Evolutionary conservation across 2,797 vertebrate genomes (phyloP), one percentile per base, ranked within the genome.

Genomic region (Lithobates sylvaticus): DNA sequence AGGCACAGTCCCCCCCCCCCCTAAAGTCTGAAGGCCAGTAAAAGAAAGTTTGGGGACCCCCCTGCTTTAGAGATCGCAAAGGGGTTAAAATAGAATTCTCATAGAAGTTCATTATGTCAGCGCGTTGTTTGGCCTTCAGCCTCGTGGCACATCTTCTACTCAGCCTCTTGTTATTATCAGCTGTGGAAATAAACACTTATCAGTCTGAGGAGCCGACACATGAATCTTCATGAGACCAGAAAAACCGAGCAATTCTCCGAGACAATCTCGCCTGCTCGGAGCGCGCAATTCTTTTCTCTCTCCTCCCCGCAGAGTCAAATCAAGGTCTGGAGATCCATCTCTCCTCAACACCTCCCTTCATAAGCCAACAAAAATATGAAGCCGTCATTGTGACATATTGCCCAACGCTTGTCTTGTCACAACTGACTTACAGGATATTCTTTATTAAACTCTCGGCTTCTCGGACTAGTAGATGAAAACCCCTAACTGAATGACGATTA

Each of bases 271-370:
- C 18, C 42, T 64, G 78, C 23, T 36, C 71, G 3, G 13, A 12
- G 32, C 44, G 34, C 64, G 10, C 70, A 65, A 68, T 74, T 75
- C 27, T 36, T 68, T n/a, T 70, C 58, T 36, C 47, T 81, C 77
- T 50, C 78, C 54, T 76, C 78, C 72, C 84, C 27, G 64, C 84
- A 67, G 77, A 85, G 76, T 79, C 78, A 81, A 86, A 81, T 86
- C 50, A 79, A 78, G 68, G 72, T 79, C 77, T 78, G 36, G 76
- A 85, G 76, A 86, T 81, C 71, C 61, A 76, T 76, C 84, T 81
- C 67, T 32, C 76, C 44, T 23, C 34, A 76, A 54, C 76, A 67
- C 44, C n/a, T 67, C 61, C 64, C 71, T 32, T 64, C 72, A 86
- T 72, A 64, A 81, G 84, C 47, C 76, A 67, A 79, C n/a, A 79